Evolutionary conservation across 2,888 invertebrate species (phyloP).

Genomic region (Entomobrya multifasciata): DNA sequence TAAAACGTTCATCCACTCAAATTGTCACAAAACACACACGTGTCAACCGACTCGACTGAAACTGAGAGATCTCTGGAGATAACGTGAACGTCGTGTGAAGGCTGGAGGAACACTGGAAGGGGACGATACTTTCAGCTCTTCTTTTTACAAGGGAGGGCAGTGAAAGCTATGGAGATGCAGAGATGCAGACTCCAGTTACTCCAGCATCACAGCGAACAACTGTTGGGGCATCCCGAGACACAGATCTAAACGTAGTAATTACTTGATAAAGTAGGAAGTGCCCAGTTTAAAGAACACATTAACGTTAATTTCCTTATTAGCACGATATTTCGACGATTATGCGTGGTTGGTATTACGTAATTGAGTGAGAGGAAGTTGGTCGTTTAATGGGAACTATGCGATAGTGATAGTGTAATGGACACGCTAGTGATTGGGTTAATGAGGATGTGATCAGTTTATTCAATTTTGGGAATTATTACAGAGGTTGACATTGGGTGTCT

Average conservation of each 20-base stretch:
- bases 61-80: neutral
- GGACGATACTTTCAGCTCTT: neutral
- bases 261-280: neutral
- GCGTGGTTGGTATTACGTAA: too few species aligned
- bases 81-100: neutral
- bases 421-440: conserved; percentile 19
- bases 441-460: conserved; percentile 64
- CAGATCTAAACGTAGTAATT: too few species aligned
- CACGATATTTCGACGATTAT: too few species aligned
- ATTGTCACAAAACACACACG: neutral
- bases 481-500: too few species aligned
- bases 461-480: too few species aligned
- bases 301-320: conserved; percentile 41
- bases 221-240: neutral
- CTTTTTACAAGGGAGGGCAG: neutral
- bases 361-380: neutral
- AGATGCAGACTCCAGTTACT: neutral
- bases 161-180: neutral
- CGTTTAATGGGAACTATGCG: neutral
- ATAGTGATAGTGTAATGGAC: neutral
- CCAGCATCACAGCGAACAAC: too few species aligned
- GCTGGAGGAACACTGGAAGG: neutral
- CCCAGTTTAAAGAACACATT: neutral
- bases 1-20: neutral
- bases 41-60: neutral